These are phyloP conservation scores for Sisor rabdophorus DNA, from an alignment of 2,113 vertebrate genomes.

Conservation along the genomic window DNA sequence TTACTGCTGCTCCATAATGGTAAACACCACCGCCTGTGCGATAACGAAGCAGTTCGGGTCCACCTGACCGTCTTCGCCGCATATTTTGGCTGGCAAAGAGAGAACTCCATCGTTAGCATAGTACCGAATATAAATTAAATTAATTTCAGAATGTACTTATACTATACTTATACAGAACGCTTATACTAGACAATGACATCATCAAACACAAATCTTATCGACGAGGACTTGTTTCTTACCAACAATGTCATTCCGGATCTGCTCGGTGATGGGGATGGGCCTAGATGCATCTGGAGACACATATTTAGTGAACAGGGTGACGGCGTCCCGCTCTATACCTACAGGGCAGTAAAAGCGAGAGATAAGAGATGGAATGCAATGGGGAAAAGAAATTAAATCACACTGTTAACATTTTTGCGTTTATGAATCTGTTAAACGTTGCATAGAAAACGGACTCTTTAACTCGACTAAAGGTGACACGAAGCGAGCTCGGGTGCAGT, in stretches of 20 bases:
- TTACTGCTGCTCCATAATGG: conserved; percentile 93
- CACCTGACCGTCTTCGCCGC: conserved; percentile 96
- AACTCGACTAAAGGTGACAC: background rate
- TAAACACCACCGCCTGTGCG: conserved; percentile 85
- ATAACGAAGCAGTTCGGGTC: conserved; percentile 95
- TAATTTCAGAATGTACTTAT: background rate
- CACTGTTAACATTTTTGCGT: background rate
- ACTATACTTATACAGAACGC: too few species aligned
- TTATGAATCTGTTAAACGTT: background rate
- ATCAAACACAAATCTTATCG: background rate
- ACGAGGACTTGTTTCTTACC: conserved; percentile 70
- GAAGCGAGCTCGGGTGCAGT: background rate
- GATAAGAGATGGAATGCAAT: too few species aligned
- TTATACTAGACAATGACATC: background rate
- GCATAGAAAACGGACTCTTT: background rate
- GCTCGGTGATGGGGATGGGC: conserved; percentile 93
- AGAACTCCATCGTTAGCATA: conserved; percentile 17
- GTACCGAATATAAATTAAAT: background rate
- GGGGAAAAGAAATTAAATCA: background rate
- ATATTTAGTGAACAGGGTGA: conserved; percentile 96
- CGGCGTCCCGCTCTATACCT: conserved; percentile 98
- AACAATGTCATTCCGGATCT: conserved; percentile 93
- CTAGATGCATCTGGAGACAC: conserved; percentile 95
- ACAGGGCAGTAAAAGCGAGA: conserved; percentile 32
- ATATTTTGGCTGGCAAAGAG: conserved; percentile 85